Conservation (phyloP, 2,113 vertebrate species). For the Galemys pyrenaicus region DNA sequence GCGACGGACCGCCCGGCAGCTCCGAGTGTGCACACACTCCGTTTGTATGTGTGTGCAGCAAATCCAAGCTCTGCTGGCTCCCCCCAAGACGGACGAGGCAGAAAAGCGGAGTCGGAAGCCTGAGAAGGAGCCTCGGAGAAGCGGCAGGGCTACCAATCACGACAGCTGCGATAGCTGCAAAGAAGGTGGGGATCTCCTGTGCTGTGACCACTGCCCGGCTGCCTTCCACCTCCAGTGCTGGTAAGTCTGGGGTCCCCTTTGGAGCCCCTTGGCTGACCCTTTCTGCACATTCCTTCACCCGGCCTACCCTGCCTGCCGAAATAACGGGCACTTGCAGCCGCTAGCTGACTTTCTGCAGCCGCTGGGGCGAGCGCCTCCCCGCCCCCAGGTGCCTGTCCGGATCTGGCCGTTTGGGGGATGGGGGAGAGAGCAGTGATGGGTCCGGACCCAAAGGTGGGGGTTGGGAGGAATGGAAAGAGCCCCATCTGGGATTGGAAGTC, state of each 20-base stretch:
- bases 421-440: neutral
- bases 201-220: conserved; percentile 96
- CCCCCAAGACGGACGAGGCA: conserved; percentile 94
- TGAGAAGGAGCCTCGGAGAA: conserved; percentile 93
- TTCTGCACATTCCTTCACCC: conserved; percentile 79
- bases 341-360: conserved; percentile 70
- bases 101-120: conserved; percentile 93
- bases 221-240: conserved; percentile 98
- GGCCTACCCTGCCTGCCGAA: conserved; percentile 75
- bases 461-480: conserved; percentile 55
- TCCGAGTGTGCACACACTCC: conserved; percentile 66
- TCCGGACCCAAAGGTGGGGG: conserved; percentile 46
- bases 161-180: conserved; percentile 98
- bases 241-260: conserved; percentile 82
- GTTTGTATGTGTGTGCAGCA: conserved; percentile 87
- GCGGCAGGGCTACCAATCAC: conserved; percentile 96
- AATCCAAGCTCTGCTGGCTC: conserved; percentile 96
- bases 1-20: conserved; percentile 30
- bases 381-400: conserved; percentile 57
- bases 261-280: conserved; percentile 17
- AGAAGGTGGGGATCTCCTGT: conserved; percentile 95
- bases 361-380: conserved; percentile 55
- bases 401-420: conserved; percentile 49
- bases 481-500: conserved; percentile 69
- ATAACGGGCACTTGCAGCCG: conserved; percentile 78